Evolutionary conservation across 2,797 vertebrate species (phyloP).

Genomic region (Pristis pectinata): DNA sequence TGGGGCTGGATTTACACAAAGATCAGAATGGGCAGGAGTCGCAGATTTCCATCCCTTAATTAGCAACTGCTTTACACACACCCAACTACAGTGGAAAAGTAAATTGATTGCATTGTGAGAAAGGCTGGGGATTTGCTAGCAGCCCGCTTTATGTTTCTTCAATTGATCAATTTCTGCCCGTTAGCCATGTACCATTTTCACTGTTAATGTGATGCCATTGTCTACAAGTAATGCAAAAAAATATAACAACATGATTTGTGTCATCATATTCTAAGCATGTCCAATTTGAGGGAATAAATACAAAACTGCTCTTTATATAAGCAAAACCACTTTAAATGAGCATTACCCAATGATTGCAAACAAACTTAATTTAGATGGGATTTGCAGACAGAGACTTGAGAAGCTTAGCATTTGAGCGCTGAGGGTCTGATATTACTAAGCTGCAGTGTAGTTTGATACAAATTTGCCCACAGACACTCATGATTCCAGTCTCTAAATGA

Average conservation of each 20-base stretch:
- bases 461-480: not conserved
- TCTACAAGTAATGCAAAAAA: not conserved
- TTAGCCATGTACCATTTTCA: not conserved
- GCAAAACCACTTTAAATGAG: not conserved
- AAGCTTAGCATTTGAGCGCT: not conserved
- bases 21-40: too few relatives aligned
- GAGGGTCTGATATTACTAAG: not conserved
- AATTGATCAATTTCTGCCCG: not conserved
- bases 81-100: not conserved
- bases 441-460: not conserved
- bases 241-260: not conserved
- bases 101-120: not conserved
- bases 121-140: not conserved
- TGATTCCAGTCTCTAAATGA: not conserved
- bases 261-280: not conserved
- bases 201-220: not conserved
- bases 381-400: not conserved
- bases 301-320: not conserved
- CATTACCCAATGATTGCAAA: not conserved
- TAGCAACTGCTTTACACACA: not conserved
- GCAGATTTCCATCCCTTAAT: too few relatives aligned
- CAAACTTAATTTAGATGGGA: conserved; percentile 24
- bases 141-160: not conserved
- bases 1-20: too few relatives aligned
- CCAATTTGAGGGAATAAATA: not conserved